Base-by-base conservation (phyloP, 2,113 vertebrate species). In the Charadrius vociferus region DNA sequence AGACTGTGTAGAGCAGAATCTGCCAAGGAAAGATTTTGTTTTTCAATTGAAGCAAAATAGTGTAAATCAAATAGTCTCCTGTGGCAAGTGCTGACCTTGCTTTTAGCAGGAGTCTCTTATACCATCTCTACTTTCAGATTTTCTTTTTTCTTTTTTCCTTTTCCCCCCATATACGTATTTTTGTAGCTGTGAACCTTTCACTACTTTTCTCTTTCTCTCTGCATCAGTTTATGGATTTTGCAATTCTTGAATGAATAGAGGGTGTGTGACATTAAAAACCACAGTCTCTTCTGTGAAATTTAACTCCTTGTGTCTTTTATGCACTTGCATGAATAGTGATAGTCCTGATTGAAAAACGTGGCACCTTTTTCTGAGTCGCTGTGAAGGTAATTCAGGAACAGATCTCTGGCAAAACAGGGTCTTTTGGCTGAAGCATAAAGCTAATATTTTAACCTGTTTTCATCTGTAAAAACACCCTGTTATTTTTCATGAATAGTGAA, bases 1-100 rank as follows among this genome's bases (percentile, higher is more conserved):
- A 86, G 93, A 66, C 81, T 91, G 66, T 81, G 81, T 93, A 86
- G 74, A 85, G 84, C 74, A 88, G 89, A 96, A 91, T 94, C 95
- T 95, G 91, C 91, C 89, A 88, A 82, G 78, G 81, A 88, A 83
- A 93, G 94, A 77, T 95, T 91, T 94, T 32, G 84, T 49, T 97
- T 96, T 93, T 90, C 94, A 83, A 8, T 63, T 96, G 95, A 96
- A 96, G 95, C 62, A 88, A 94, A 96, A 83, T 39, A 73, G 74
- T 45, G 79, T 91, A 93, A 90, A 95, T 94, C 94, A 95, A 95
- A 70, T 70, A 74, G 74, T 90, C 81, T 93, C 53, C n/a, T 58
- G 75, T 20, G 5, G 71, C 82, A 96, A 90, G 50, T 86, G 89
- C 89, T 97, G 95, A 93, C 84, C 58, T 92, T 86, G 74, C 89